Percentiles rank a stretch among this genome's conserved stretches.
Evolutionary conservation across 2,113 vertebrate genomes (phyloP).

Genomic region (Eubucco bourcierii): DNA sequence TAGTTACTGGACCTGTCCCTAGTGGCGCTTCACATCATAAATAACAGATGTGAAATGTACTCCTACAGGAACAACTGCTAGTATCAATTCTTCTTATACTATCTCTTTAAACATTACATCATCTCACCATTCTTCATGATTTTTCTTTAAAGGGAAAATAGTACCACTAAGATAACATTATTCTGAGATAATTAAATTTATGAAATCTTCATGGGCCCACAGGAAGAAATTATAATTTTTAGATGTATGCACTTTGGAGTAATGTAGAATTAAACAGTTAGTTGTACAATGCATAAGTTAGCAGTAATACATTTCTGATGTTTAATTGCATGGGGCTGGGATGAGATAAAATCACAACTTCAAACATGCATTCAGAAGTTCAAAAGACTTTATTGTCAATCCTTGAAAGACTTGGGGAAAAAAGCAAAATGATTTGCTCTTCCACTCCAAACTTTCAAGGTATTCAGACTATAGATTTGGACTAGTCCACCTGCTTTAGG

Average conservation of each 20-base stretch:
- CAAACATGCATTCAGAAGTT: not conserved
- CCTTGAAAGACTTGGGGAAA: not conserved
- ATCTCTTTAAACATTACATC: not conserved
- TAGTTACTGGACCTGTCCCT: conserved; percentile 4
- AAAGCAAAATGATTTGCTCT: not conserved
- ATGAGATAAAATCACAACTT: not conserved
- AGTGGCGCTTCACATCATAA: conserved; percentile 7
- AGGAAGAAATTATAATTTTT: not conserved
- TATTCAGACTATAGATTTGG: not conserved
- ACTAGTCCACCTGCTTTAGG: not conserved
- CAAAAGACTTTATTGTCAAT: not conserved
- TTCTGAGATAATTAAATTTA: not conserved
- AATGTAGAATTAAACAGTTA: not conserved
- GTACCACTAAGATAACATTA: not conserved
- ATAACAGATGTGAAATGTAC: conserved; percentile 6
- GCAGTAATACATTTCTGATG: not conserved
- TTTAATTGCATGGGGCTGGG: not conserved
- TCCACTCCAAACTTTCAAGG: not conserved
- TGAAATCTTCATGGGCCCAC: not conserved
- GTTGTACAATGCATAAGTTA: not conserved
- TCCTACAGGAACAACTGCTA: not conserved
- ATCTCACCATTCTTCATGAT: not conserved
- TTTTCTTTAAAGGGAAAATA: not conserved
- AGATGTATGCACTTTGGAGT: not conserved
- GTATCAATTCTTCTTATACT: not conserved